phyloP scores from a whole-genome alignment of 2,113 vertebrate species.

The Pterocles burchelli region DNA sequence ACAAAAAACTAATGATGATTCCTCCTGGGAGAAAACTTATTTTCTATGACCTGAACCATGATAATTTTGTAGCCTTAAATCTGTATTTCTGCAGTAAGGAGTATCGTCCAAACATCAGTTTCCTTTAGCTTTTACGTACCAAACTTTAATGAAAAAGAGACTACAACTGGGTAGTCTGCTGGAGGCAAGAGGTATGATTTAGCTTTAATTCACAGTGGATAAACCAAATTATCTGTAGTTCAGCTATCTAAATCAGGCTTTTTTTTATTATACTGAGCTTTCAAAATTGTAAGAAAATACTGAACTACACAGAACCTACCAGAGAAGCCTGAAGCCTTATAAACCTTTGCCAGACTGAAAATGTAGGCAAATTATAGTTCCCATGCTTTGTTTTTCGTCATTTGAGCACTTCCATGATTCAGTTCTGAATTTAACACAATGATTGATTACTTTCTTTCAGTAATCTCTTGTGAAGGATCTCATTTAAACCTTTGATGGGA shows the following conservation, averaged over 20 bases:
- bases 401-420: neutral
- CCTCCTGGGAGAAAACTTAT: neutral
- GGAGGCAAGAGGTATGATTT: neutral
- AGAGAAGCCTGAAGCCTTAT: neutral
- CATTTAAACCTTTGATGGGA: neutral
- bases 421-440: neutral
- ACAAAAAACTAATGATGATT: neutral
- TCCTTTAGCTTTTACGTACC: neutral
- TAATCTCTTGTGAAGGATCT: neutral
- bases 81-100: neutral
- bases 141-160: neutral
- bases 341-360: neutral
- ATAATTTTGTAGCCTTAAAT: neutral
- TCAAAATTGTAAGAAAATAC: neutral
- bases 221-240: neutral
- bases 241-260: neutral
- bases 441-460: neutral
- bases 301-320: neutral
- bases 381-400: neutral
- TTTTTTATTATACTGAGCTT: neutral
- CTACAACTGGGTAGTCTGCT: neutral
- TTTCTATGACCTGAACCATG: neutral
- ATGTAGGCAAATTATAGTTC: neutral
- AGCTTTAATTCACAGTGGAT: neutral
- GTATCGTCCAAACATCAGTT: neutral